These are phyloP conservation scores for Lepisosteus osseus DNA, from an alignment of 2,113 vertebrate genomes.

Conservation along the genomic window DNA sequence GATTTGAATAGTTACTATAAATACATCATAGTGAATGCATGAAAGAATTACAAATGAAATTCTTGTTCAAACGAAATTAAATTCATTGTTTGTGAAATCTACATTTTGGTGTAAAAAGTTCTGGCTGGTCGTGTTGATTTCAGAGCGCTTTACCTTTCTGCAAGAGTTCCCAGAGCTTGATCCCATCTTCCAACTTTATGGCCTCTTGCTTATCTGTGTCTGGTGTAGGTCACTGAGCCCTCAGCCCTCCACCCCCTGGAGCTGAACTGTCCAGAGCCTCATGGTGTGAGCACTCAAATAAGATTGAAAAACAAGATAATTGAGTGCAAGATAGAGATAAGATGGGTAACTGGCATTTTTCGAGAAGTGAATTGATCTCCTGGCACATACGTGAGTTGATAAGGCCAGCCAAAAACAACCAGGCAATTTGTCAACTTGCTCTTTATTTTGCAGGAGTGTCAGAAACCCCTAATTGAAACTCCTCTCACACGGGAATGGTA, in stretches of 20 bases:
- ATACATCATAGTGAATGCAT: no score
- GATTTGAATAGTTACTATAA: no score
- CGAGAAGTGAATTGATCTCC: slow-evolving; percentile 50
- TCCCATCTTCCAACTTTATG: neutral
- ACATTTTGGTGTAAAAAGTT: no score
- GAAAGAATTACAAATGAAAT: no score
- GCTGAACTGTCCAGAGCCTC: slow-evolving; percentile 8
- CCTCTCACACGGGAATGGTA: slow-evolving; percentile 9
- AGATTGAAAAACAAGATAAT: slow-evolving; percentile 55
- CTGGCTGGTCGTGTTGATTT: no score
- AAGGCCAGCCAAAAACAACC: slow-evolving; percentile 42
- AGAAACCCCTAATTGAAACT: slow-evolving; percentile 11
- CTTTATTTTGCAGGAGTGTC: slow-evolving; percentile 22
- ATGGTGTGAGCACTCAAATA: slow-evolving; percentile 31
- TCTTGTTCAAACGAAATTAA: no score
- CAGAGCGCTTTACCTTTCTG: no score
- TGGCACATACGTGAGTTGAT: slow-evolving; percentile 34
- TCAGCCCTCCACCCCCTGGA: neutral
- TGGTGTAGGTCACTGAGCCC: neutral
- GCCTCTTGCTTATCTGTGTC: slow-evolving; percentile 8
- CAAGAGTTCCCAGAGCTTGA: no score
- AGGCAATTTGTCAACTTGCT: slow-evolving; percentile 42
- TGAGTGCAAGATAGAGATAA: slow-evolving; percentile 52
- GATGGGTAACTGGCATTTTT: slow-evolving; percentile 45
- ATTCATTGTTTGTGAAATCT: no score